Base-by-base conservation (phyloP, 2,113 vertebrate species). In the Coptodon rendalli region DNA sequence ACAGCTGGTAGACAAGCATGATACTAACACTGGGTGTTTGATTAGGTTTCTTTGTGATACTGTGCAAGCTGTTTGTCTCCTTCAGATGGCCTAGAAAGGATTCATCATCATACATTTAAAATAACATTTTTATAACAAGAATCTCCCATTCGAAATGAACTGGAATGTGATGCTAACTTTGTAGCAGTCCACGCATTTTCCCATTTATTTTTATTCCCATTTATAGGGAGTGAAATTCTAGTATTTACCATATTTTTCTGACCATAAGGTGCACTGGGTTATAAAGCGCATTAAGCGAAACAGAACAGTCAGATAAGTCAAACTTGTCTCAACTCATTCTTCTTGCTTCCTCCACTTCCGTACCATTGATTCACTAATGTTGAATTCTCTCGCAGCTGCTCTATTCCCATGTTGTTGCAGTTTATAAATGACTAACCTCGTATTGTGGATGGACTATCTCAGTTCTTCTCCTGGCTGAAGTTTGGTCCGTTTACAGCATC, bases 381-480 rank as follows among this genome's bases (percentile, higher is more conserved):
- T 63, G 17, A n/a, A 63, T 63, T 63, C 59, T 63, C 9, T 36
- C 1, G 3, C 29, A 19, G 59, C 29, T 63, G 59, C 2, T 63
- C 2, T 7, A 0, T 36, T 36, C 29, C 59, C 16, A 63, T 63
- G 59, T 63, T 19, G 29, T 19, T 63, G 59, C 2, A 34, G 29
- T 34, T 4, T 59, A 59, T 24, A 12, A 12, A 54, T 59, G 0
- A 34, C 16, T 63, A 3, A 63, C 16, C 29, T 63, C 9, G 2
- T 34, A 4, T 0, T 0, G 59, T 63, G 2, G 29, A 63, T 34
- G 59, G 5, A 63, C 19, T 0, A 63, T 63, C 29, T 34, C 59
- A 63, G 16, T 61, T 61, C 2, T 63, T 63, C 59, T 24, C 53
- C n/a, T 54, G 0, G 24, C 53, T 61, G 2, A 61, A 17, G 57